Conservation (phyloP, 1,140 invertebrate species). For the Centruroides vittatus region DNA sequence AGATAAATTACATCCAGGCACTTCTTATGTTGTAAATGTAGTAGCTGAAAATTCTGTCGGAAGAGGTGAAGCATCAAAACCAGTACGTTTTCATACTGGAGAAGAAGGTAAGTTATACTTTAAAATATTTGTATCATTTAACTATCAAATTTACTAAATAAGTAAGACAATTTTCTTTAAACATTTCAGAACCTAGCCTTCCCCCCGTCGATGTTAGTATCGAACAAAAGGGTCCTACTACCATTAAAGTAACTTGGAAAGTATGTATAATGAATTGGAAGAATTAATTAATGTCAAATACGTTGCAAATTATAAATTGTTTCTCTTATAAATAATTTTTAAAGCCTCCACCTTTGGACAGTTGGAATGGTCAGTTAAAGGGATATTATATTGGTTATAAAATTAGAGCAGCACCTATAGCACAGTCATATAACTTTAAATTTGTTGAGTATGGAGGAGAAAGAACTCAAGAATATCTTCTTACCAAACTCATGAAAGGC, state of each 20-base stretch:
- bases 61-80: constrained; percentile 66
- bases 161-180: not conserved
- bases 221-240: constrained; percentile 76
- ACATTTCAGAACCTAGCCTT: constrained; percentile 22
- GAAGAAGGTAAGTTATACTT: constrained; percentile 44
- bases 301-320: not conserved
- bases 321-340: not conserved
- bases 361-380: constrained; percentile 84
- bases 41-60: constrained; percentile 33
- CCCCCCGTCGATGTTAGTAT: constrained; percentile 49
- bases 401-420: constrained; percentile 41
- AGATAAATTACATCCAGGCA: constrained; percentile 26
- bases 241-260: constrained; percentile 83
- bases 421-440: not conserved
- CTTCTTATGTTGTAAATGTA: constrained; percentile 28
- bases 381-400: constrained; percentile 72
- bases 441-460: not conserved
- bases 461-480: constrained; percentile 15
- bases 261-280: constrained; percentile 28
- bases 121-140: not conserved
- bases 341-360: constrained; percentile 56
- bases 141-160: no score
- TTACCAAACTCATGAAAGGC: constrained; percentile 14
- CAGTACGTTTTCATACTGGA: constrained; percentile 59
- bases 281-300: not conserved